A percentile compares a stretch with the other conserved stretches of the same genome.
Conservation (phyloP, 2,113 vertebrate species). For the Dasyornis broadbenti region DNA sequence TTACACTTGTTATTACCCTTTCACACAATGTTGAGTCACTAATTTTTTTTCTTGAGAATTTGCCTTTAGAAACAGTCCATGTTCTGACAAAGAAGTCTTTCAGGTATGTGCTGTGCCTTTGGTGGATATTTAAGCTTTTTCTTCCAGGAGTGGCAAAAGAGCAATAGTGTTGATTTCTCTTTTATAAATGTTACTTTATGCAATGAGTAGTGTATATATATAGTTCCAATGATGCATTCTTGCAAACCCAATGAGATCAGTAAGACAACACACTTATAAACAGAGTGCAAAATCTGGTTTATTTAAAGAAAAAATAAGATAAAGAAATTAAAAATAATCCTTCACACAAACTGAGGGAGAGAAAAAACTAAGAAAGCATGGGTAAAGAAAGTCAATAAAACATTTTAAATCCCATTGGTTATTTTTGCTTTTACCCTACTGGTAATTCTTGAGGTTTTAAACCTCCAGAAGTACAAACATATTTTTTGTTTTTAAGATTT, state of each 20-base stretch:
- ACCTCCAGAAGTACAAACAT: not conserved
- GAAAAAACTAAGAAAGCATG: not conserved
- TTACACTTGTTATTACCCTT: not conserved
- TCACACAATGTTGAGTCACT: not conserved
- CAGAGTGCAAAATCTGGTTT: not conserved
- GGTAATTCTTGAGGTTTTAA: not conserved
- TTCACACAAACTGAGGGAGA: not conserved
- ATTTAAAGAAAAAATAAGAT: not conserved
- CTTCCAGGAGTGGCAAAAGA: not conserved
- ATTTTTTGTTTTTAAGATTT: not conserved
- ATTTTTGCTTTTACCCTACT: not conserved
- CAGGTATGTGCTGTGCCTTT: not conserved
- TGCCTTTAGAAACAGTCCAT: not conserved
- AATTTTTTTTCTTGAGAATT: not conserved
- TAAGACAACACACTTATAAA: not conserved
- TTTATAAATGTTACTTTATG: not conserved
- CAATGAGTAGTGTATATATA: not conserved
- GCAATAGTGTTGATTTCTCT: not conserved
- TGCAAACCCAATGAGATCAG: not conserved
- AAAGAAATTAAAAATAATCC: not conserved
- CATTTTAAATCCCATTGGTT: not conserved
- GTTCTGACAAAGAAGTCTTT: constrained; percentile 21
- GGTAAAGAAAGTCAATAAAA: not conserved
- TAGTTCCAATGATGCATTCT: not conserved
- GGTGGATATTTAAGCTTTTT: not conserved